Percentiles rank a stretch among this genome's conserved stretches.
phyloP scores from a whole-genome alignment of 1,140 invertebrate species.

The Drosophila quadrilineata region DNA sequence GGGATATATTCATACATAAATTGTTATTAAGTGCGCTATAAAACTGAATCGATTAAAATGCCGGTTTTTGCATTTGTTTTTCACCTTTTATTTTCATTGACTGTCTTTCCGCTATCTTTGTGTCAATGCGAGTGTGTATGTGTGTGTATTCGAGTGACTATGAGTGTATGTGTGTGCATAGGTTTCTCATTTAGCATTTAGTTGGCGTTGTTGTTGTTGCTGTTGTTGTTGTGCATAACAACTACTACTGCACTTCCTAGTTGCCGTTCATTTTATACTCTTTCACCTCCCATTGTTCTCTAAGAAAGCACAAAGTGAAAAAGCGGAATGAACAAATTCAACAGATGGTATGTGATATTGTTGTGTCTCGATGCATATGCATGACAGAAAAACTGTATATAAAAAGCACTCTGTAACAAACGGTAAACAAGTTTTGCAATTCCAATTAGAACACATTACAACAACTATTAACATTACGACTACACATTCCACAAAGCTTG shows the following conservation, averaged over 20 bases:
- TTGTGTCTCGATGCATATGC: constrained; percentile 25
- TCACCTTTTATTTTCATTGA: constrained; percentile 36
- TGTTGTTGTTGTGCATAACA: constrained; percentile 19
- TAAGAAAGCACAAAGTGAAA: background rate
- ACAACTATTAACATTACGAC: background rate
- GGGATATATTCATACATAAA: background rate
- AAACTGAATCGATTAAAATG: constrained; percentile 53
- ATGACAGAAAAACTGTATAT: too few relatives aligned
- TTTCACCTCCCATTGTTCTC: constrained; percentile 17
- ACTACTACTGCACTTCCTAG: constrained; percentile 30
- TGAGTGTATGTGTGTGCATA: background rate
- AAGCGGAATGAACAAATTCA: background rate
- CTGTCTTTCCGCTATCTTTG: constrained; percentile 40
- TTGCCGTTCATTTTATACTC: constrained; percentile 25
- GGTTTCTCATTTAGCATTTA: constrained; percentile 17
- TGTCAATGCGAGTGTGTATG: background rate
- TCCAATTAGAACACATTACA: constrained; percentile 29
- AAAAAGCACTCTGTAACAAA: constrained; percentile 26
- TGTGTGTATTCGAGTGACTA: background rate
- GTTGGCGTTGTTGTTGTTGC: constrained; percentile 1
- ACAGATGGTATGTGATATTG: constrained; percentile 25
- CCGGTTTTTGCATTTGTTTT: constrained; percentile 65
- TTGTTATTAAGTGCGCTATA: constrained; percentile 17
- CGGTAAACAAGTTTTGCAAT: constrained; percentile 42
- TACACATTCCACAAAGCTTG: too few relatives aligned